A percentile compares a stretch with the other conserved stretches of the same genome.
These are phyloP conservation scores for Noctua comes DNA, from an alignment of 2,888 invertebrate species.

Conservation along the genomic window DNA sequence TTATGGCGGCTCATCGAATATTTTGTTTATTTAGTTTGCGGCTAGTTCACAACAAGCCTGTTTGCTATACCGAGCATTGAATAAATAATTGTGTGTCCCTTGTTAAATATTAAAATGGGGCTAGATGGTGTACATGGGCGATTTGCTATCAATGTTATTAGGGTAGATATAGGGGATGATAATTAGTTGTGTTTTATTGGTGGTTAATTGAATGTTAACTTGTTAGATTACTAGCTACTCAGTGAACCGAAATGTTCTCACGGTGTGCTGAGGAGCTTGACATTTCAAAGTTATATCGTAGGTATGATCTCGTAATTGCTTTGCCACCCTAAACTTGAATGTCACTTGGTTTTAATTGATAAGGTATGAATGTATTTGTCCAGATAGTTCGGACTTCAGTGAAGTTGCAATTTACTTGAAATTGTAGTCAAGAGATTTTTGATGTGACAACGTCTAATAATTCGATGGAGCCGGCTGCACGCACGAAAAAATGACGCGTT, in stretches of 20 bases:
- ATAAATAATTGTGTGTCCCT: constrained; percentile 85
- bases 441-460: no score
- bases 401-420: background rate
- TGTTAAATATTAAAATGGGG: constrained; percentile 83
- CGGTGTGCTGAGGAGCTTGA: background rate
- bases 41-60: constrained; percentile 80
- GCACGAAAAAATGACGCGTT: no score
- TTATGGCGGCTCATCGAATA: constrained; percentile 81
- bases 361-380: background rate
- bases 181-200: constrained; percentile 34
- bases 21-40: constrained; percentile 84
- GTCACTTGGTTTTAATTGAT: background rate
- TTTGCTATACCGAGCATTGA: constrained; percentile 81
- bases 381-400: background rate
- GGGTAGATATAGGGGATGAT: constrained; percentile 38
- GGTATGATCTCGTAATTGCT: background rate
- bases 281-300: background rate
- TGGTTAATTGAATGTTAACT: constrained; percentile 20
- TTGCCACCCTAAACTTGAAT: background rate
- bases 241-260: background rate
- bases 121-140: constrained; percentile 69
- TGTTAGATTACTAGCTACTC: constrained; percentile 3
- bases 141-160: constrained; percentile 70
- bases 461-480: no score
- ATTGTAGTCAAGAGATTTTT: background rate